Conservation (phyloP, 2,888 invertebrate genomes). For the Sepiola atlantica region DNA sequence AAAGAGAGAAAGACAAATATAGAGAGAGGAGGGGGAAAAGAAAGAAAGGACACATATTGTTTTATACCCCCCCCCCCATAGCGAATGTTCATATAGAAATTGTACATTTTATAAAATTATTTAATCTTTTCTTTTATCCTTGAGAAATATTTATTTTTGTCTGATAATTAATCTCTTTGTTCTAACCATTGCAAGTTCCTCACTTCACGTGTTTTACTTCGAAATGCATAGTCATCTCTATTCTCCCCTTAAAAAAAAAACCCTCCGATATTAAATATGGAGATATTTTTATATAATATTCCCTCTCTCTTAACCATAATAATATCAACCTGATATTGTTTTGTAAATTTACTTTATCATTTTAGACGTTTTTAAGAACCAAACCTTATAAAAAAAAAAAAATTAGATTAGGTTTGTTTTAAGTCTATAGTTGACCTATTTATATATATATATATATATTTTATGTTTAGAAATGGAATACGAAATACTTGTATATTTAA, state of each 20-base stretch:
- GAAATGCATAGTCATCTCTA: neutral
- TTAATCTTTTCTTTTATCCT: neutral
- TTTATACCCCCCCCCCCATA: neutral
- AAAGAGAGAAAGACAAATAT: neutral
- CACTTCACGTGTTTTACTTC: slow-evolving; percentile 24
- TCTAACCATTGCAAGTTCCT: neutral
- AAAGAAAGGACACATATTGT: neutral
- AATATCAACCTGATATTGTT: neutral
- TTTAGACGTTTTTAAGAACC: neutral
- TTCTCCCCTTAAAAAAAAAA: too few relatives aligned
- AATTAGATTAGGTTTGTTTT: neutral
- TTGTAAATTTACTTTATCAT: neutral
- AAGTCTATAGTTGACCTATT: neutral
- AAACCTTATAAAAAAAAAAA: too few relatives aligned
- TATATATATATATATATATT: neutral
- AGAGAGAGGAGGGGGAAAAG: neutral
- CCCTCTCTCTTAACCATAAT: neutral
- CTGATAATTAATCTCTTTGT: neutral
- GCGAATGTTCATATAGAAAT: neutral
- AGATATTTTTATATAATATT: neutral
- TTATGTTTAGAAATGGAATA: neutral
- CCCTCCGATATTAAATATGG: neutral
- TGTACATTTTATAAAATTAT: neutral
- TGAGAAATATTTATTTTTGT: neutral
- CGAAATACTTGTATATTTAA: neutral